Percentiles rank a stretch among this genome's conserved stretches.
These are phyloP conservation scores for Zaprionus lineosus DNA, from an alignment of 2,888 invertebrate species.

Conservation along the genomic window DNA sequence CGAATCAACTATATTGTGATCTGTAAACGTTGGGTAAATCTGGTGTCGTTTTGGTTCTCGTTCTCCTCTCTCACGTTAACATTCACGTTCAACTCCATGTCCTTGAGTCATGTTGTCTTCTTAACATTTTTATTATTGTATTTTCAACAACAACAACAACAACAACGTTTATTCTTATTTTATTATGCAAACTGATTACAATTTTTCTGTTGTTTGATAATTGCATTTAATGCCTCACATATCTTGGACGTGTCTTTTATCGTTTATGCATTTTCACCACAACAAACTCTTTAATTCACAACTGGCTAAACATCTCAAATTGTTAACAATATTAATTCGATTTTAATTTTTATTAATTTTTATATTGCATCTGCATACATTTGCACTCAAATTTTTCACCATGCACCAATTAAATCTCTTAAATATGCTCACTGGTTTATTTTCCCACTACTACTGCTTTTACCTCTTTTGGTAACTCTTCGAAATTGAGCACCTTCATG, in stretches of 20 bases:
- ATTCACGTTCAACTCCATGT: not conserved
- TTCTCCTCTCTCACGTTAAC: too few species aligned
- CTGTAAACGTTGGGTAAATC: constrained; percentile 3
- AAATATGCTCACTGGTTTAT: too few species aligned
- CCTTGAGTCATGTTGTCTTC: constrained; percentile 14
- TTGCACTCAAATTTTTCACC: not conserved
- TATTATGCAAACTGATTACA: too few species aligned
- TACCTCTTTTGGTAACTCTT: too few species aligned
- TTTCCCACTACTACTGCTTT: too few species aligned
- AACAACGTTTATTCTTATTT: not conserved
- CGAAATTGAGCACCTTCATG: too few species aligned
- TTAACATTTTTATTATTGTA: too few species aligned
- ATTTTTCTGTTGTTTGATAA: not conserved
- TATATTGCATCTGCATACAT: not conserved
- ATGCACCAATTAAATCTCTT: not conserved
- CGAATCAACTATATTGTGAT: too few species aligned
- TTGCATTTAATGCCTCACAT: constrained; percentile 26
- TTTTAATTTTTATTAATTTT: not conserved
- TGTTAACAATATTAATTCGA: too few species aligned
- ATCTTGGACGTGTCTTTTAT: constrained; percentile 23
- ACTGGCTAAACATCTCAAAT: constrained; percentile 8
- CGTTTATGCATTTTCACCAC: constrained; percentile 1
- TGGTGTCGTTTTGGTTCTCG: constrained; percentile 6
- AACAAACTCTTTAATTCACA: not conserved
- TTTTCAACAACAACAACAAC: constrained; percentile 1